A percentile compares a stretch with the other conserved stretches of the same genome.
Evolutionary conservation across 2,113 vertebrate species (phyloP).

Genomic region (Dipodomys merriami): DNA sequence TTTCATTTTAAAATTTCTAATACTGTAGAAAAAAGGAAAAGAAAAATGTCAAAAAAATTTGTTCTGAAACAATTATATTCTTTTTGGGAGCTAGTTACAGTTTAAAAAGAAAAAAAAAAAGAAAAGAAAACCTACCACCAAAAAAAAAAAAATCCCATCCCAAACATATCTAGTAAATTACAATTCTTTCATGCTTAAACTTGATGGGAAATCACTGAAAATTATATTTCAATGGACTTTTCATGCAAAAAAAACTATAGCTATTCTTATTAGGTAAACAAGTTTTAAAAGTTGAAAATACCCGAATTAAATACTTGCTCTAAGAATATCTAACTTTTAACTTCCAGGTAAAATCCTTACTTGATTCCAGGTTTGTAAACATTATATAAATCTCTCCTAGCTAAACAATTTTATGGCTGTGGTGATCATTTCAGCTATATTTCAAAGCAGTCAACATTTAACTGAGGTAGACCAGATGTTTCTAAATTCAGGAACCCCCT

Average conservation of each 20-base stretch:
- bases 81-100: slow-evolving; percentile 62
- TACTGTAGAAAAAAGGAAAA: slow-evolving; percentile 55
- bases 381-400: slow-evolving; percentile 73
- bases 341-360: slow-evolving; percentile 64
- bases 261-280: slow-evolving; percentile 71
- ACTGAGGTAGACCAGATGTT: slow-evolving; percentile 86
- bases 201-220: slow-evolving; percentile 53
- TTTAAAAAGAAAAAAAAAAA: slow-evolving; percentile 38
- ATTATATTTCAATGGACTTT: slow-evolving; percentile 62
- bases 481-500: slow-evolving; percentile 71
- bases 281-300: slow-evolving; percentile 75
- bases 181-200: slow-evolving; percentile 73
- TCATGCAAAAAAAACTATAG: slow-evolving; percentile 55
- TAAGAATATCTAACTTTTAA: slow-evolving; percentile 53
- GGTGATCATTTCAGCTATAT: slow-evolving; percentile 64
- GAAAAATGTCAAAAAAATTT: slow-evolving; percentile 51
- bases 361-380: slow-evolving; percentile 81
- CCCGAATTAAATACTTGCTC: slow-evolving; percentile 81
- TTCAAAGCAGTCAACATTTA: slow-evolving; percentile 78
- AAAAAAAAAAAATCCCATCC: slow-evolving; percentile 37
- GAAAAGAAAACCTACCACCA: background rate
- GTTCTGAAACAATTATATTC: slow-evolving; percentile 60
- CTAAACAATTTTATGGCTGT: slow-evolving; percentile 76
- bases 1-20: slow-evolving; percentile 69
- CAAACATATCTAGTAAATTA: slow-evolving; percentile 60